phyloP scores from a whole-genome alignment of 1,140 invertebrate genomes.

The Trichoplusia ni region DNA sequence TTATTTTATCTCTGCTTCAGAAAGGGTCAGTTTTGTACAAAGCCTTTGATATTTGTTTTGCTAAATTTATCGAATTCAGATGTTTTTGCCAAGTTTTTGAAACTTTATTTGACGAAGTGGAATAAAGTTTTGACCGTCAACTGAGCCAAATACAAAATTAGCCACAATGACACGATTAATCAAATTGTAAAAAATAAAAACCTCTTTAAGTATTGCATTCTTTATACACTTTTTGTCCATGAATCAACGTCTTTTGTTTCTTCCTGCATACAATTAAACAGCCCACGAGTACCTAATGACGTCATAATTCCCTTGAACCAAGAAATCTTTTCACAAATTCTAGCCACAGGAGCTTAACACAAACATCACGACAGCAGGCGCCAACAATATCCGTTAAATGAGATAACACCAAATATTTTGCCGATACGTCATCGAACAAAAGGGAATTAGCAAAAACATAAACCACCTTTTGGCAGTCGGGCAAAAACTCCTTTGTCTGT shows the following conservation, averaged over 20 bases:
- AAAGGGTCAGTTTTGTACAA: slow-evolving; percentile 19
- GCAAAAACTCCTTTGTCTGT: neutral
- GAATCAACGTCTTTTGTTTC: too few relatives aligned
- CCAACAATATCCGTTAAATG: slow-evolving; percentile 22
- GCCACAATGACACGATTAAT: too few relatives aligned
- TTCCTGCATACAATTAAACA: too few relatives aligned
- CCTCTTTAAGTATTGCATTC: too few relatives aligned
- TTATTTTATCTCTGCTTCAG: slow-evolving; percentile 21
- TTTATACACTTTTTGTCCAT: too few relatives aligned
- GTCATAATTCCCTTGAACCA: too few relatives aligned
- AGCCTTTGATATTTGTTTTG: slow-evolving; percentile 9
- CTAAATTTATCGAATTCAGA: neutral
- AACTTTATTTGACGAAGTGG: neutral
- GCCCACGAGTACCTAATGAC: too few relatives aligned
- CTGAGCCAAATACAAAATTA: neutral
- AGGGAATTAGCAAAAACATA: slow-evolving; percentile 13
- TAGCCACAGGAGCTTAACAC: too few relatives aligned
- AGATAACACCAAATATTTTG: slow-evolving; percentile 44
- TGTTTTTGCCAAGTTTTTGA: neutral
- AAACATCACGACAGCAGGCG: slow-evolving; percentile 26
- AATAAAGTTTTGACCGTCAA: neutral
- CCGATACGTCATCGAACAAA: slow-evolving; percentile 35
- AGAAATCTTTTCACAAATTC: too few relatives aligned
- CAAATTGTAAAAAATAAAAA: neutral
- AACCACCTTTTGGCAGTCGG: too few relatives aligned